Base-by-base conservation (phyloP, 2,113 vertebrate genomes). In the Patagioenas fasciata region DNA sequence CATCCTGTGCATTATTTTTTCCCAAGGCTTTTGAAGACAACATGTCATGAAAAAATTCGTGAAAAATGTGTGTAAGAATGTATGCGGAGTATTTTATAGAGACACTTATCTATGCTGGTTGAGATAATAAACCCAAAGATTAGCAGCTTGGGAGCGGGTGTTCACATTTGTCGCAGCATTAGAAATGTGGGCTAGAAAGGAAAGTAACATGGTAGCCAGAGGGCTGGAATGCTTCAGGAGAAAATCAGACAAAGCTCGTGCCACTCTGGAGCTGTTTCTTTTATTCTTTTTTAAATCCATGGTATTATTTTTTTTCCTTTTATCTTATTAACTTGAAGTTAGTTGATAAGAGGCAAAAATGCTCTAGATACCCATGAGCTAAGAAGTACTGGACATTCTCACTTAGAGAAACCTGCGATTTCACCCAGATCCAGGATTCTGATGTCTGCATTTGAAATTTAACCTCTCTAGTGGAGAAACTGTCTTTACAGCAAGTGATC, bases 361-460 rank as follows among this genome's bases (percentile, higher is more conserved):
- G 12, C 16, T 77, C 26, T 62, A 18, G 29, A 20, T 34, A 21
- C 4, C 9, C 34, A 23, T 2, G 13, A 87, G 38, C n/a, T 50
- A 26, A 17, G 25, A 34, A 56, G 29, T 5, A 17, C 1, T 8
- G 34, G 40, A 16, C 8, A 4, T 38, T 56, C 5, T 18, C 0
- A 0, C 2, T 1, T 4, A 32, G 47, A 36, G 47, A 50, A 47
- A 66, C 6, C 34, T 13, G 34, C 0, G 3, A 25, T 29, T 56
- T 61, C 26, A 12, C 6, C 14, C 51, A 44, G 69, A 8, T 1
- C 11, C 26, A 28, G 50, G 9, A 12, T 23, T 36, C 69, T 61
- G 31, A 5, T 13, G 15, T 2, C 34, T 3, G 32, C 31, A 6
- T 36, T 28, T 66, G 54, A n/a, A 9, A 8, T 11, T 11, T 9